Evolutionary conservation across 1,140 invertebrate genomes (phyloP).

Genomic region (Tetragonula clypearis): DNA sequence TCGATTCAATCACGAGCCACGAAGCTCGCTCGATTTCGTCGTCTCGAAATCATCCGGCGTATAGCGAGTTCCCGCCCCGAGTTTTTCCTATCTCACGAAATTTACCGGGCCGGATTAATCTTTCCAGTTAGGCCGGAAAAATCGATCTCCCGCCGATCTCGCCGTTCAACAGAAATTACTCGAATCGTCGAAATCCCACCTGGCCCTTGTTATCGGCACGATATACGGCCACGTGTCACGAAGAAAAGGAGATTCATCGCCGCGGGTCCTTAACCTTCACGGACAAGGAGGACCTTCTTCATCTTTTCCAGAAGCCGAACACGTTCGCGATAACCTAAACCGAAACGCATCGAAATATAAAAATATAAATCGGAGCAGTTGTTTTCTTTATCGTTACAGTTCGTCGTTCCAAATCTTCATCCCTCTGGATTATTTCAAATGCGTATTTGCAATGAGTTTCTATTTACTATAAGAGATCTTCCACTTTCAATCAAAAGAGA

Average conservation of each 20-base stretch:
- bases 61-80: neutral
- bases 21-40: conserved; percentile 8
- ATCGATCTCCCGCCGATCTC: conserved; percentile 10
- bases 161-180: neutral
- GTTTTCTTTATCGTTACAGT: too few species aligned
- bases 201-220: neutral
- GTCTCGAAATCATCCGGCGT: conserved; percentile 5
- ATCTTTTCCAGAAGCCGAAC: too few species aligned
- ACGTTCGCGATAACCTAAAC: too few species aligned
- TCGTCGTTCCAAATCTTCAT: too few species aligned
- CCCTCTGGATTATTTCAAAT: too few species aligned
- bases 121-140: neutral
- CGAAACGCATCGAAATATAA: too few species aligned
- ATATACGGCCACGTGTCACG: conserved; percentile 1
- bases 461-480: too few species aligned
- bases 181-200: neutral
- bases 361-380: too few species aligned
- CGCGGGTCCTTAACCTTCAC: neutral
- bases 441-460: too few species aligned
- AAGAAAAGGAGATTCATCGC: neutral
- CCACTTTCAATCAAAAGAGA: too few species aligned
- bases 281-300: too few species aligned
- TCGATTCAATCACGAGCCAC: conserved; percentile 32
- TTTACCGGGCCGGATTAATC: conserved; percentile 20
- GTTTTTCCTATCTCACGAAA: conserved; percentile 15